Percentiles rank a stretch among this genome's conserved stretches.
Evolutionary conservation across 2,797 vertebrate species (phyloP).

Genomic region (Sebastes itinus): DNA sequence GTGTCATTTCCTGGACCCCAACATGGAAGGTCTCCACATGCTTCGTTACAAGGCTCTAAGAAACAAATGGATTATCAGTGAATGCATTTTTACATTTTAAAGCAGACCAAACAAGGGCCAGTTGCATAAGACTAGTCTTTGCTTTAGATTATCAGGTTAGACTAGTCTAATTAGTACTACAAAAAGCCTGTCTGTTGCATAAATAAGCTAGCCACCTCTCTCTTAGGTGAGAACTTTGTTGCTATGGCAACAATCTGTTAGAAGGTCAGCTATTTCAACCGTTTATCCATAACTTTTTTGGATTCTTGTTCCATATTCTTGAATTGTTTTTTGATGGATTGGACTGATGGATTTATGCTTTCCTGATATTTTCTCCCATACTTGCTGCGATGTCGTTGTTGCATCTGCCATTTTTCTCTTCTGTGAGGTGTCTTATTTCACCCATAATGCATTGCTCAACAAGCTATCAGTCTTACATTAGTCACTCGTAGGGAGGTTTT

Average conservation of each 20-base stretch:
- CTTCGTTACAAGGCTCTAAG: slow-evolving; percentile 85
- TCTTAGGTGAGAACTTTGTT: background rate
- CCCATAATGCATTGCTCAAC: no score
- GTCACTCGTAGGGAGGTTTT: no score
- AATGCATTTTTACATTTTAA: background rate
- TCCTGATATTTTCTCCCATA: background rate
- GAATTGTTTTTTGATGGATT: no score
- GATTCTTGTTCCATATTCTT: no score
- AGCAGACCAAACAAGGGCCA: background rate
- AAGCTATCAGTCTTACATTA: no score
- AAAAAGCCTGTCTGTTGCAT: background rate
- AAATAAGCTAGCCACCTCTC: background rate
- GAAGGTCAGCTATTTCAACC: background rate
- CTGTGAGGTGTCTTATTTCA: no score
- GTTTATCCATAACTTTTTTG: background rate
- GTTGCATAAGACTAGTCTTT: background rate
- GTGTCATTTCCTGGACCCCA: slow-evolving; percentile 88
- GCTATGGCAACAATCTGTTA: background rate
- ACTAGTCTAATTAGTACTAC: background rate
- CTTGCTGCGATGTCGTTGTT: background rate
- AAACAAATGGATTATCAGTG: background rate
- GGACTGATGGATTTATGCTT: background rate
- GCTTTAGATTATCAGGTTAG: background rate
- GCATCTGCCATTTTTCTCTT: background rate
- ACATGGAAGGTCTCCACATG: slow-evolving; percentile 83